Evolutionary conservation across 2,113 vertebrate species (phyloP), one percentile per base, ranked within the genome.

Genomic region (Archocentrus centrarchus): DNA sequence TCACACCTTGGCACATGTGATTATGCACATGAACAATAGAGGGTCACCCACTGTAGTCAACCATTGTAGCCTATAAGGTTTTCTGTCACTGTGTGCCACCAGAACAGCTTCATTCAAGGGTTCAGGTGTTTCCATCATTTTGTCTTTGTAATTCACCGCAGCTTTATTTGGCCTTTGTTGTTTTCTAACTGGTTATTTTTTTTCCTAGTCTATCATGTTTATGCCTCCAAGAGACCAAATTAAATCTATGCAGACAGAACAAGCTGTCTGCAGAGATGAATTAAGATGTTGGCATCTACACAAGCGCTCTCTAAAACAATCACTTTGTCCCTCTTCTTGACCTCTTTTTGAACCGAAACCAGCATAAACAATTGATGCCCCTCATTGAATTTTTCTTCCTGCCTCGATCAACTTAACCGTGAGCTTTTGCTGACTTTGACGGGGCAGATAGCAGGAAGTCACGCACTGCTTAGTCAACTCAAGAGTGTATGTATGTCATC

Each of bases 361-460:
- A 18, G 35, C 7, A 75, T 75, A 24, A 89, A 77, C 83, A 83
- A 83, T 60, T 75, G 20, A 86, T 79, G 80, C 18, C 13, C 3
- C 59, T 63, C 70, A 53, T 20, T 61, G 75, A 81, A 57, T 85
- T 75, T 5, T 66, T 37, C 61, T 63, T 84, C 80, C 84, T 59
- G 35, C 35, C 37, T 22, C 66, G 37, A 86, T n/a, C 58, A 18
- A 82, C 75, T 91, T 59, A 15, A 64, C 79, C 27, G 11, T 30
- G 66, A 73, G 78, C 77, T 88, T 88, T 59, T 88, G 88, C 90
- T 88, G 90, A 93, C 86, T 85, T 61, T 75, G 62, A 87, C 55
- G 11, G 63, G 73, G 78, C 83, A 79, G 88, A 89, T 32, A 39
- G 68, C 32, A 50, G 59, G 64, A 84, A 59, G 86, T 79, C 79